Conservation (phyloP, 2,113 vertebrate species). For the Labrus mixtus region DNA sequence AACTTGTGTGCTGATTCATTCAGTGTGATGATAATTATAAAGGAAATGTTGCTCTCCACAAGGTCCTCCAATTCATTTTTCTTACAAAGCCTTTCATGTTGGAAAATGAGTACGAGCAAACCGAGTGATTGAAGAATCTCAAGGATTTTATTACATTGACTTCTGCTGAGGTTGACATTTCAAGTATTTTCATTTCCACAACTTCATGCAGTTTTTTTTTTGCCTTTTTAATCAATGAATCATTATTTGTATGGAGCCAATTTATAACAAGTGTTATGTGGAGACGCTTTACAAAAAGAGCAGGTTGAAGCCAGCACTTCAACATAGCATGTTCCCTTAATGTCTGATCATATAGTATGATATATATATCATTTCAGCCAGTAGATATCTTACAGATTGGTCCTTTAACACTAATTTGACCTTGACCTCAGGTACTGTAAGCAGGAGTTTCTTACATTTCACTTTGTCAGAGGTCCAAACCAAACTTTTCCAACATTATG, state of each 20-base stretch:
- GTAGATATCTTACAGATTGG: no score
- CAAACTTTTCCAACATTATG: slow-evolving; percentile 10
- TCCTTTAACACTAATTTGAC: no score
- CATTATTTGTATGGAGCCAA: no score
- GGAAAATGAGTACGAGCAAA: neutral
- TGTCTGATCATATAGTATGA: no score
- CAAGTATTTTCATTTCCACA: neutral
- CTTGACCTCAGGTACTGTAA: no score
- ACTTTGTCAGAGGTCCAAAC: neutral
- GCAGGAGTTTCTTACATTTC: neutral
- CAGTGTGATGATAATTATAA: neutral
- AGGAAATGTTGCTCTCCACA: neutral
- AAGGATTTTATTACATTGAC: neutral
- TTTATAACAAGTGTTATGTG: no score
- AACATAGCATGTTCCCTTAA: no score
- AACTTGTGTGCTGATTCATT: neutral
- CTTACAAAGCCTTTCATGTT: neutral
- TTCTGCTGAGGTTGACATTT: neutral
- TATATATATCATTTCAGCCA: no score
- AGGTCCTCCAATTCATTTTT: neutral
- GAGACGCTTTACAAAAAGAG: no score
- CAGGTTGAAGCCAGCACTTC: no score
- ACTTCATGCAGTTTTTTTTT: no score
- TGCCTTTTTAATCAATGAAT: no score
- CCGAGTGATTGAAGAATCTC: neutral